Evolutionary conservation across 2,797 vertebrate genomes (phyloP).

Genomic region (Pristis pectinata): DNA sequence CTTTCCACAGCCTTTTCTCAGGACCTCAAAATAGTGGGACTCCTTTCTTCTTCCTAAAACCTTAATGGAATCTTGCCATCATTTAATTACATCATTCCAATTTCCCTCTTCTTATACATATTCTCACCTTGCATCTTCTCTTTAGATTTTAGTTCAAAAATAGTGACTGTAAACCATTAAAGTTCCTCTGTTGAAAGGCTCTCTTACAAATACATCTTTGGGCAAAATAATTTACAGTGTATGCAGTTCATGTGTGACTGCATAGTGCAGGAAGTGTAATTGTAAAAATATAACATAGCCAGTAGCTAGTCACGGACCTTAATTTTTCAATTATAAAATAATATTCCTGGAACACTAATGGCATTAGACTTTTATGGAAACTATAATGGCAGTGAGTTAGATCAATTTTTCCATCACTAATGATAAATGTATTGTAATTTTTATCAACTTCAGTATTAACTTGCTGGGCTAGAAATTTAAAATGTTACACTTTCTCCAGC

Average conservation of each 20-base stretch:
- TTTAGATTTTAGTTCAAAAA: neutral
- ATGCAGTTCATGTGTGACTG: neutral
- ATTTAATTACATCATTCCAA: neutral
- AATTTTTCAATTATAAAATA: conserved; percentile 28
- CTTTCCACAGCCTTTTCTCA: neutral
- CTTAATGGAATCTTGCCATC: neutral
- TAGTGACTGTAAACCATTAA: neutral
- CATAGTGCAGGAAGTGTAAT: conserved; percentile 25
- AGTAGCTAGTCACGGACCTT: conserved; percentile 32
- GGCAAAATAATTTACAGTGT: conserved; percentile 4
- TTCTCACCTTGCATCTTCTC: neutral
- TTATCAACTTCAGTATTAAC: conserved; percentile 16
- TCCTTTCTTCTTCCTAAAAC: neutral
- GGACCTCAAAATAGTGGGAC: neutral
- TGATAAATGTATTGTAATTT: conserved; percentile 10
- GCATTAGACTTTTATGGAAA: conserved; percentile 4
- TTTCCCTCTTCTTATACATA: neutral
- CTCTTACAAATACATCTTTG: conserved; percentile 12
- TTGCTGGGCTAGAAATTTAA: neutral
- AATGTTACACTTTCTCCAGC: neutral
- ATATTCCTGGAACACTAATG: conserved; percentile 14
- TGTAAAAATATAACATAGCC: conserved; percentile 30
- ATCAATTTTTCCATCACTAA: conserved; percentile 19
- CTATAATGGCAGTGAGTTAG: neutral
- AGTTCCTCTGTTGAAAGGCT: neutral